Evolutionary conservation across 2,888 invertebrate genomes (phyloP), one percentile per base, ranked within the genome.

Genomic region (Ferrisia virgata): DNA sequence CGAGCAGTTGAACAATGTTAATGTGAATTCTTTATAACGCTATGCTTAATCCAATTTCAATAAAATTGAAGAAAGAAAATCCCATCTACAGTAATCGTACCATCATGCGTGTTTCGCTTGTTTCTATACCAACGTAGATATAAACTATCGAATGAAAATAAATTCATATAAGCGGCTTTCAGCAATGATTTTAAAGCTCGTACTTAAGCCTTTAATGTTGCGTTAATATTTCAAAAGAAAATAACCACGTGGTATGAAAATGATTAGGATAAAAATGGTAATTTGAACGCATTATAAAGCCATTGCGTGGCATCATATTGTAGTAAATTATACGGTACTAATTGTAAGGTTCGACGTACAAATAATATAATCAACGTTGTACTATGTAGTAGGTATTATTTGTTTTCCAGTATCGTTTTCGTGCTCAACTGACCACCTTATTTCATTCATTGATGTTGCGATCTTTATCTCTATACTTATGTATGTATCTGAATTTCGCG

Each of bases 241-340:
- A 76, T 76, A 36, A 76, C 36, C 72, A 76, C 72, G 28, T 76
- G 28, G 64, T 64, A 64, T 11, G 28, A 64, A 64, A 64, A 25
- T 64, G 64, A 64, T 64, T 64, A 64, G 28, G 64, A 28, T 64
- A 64, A 64, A 64, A 64, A 64, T 64, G 25, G 28, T 64, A 28
- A 64, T 64, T 64, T 64, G 64, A 64, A 64, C 64, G 64, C 64
- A 64, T 64, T 64, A 64, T 64, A 64, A 76, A 76, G 36, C 36
- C 33, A 76, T 76, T 76, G 72, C 36, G 72, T 76, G 72, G 72
- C 72, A 64, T 64, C 64, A 2, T 53, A n/a, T n/a, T n/a, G n/a
- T 22, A 18, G 72, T 76, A 76, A 76, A 76, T 76, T 76, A 36
- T 36, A 76, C 13, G 72, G 18, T 9, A 15, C 72, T 76, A 76